A percentile compares a stretch with the other conserved stretches of the same genome.
Conservation (phyloP, 1,140 invertebrate species). For the Campodea augens region DNA sequence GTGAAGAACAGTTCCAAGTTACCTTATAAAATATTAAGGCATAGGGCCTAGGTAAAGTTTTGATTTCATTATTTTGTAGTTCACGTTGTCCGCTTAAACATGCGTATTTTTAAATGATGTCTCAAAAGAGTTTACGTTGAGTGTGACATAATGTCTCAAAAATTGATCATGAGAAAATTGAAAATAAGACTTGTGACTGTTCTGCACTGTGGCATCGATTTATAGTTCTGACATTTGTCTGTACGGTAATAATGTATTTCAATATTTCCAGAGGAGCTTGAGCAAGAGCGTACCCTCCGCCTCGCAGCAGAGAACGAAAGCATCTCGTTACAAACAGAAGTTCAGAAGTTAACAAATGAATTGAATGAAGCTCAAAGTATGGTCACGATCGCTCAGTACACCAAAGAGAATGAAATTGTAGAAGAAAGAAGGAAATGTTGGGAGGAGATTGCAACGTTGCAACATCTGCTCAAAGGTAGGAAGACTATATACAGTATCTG, state of each 20-base stretch:
- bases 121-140: too few relatives aligned
- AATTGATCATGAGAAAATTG: too few relatives aligned
- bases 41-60: neutral
- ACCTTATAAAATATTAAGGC: neutral
- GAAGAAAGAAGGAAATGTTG: slow-evolving; percentile 48
- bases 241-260: neutral
- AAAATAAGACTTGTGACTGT: too few relatives aligned
- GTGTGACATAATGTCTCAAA: too few relatives aligned
- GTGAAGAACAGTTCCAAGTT: neutral
- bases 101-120: too few relatives aligned
- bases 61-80: neutral
- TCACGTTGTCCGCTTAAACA: neutral
- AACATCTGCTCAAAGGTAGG: slow-evolving; percentile 62
- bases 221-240: neutral
- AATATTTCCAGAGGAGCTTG: slow-evolving; percentile 36
- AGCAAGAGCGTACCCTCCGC: slow-evolving; percentile 18
- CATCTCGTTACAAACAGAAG: slow-evolving; percentile 32
- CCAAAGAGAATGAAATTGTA: slow-evolving; percentile 47
- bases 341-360: slow-evolving; percentile 48
- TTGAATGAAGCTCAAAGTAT: slow-evolving; percentile 63
- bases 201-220: slow-evolving; percentile 1
- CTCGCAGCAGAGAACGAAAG: slow-evolving; percentile 25
- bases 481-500: slow-evolving; percentile 1
- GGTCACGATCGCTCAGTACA: slow-evolving; percentile 47
- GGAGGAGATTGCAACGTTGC: slow-evolving; percentile 68